Evolutionary conservation across 1,140 invertebrate species (phyloP).

Genomic region (Anoplolepis gracilipes): DNA sequence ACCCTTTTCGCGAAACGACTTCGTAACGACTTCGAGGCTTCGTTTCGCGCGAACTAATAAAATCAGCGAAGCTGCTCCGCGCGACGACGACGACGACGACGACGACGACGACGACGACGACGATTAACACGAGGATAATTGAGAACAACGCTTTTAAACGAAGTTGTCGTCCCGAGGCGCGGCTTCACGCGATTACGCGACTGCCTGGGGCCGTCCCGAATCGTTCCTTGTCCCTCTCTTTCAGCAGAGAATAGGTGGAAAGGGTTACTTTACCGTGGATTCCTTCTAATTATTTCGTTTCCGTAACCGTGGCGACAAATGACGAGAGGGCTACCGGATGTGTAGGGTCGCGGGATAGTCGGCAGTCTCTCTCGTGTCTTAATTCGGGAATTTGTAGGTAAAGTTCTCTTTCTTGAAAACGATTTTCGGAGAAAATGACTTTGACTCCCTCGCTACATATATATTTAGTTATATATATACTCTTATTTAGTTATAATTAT

Average conservation of each 20-base stretch:
- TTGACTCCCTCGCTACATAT: not conserved
- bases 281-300: conserved; percentile 67
- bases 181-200: conserved; percentile 60
- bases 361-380: conserved; percentile 14
- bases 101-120: conserved; percentile 44
- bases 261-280: conserved; percentile 25
- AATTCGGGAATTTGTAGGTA: conserved; percentile 20
- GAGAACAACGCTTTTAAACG: conserved; percentile 60
- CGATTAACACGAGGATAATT: conserved; percentile 65
- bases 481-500: not conserved
- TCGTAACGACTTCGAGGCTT: conserved; percentile 43
- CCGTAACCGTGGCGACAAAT: conserved; percentile 60
- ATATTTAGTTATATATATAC: too few species aligned
- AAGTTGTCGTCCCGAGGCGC: conserved; percentile 51
- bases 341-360: not conserved
- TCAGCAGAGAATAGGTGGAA: conserved; percentile 43
- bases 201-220: conserved; percentile 22
- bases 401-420: conserved; percentile 9
- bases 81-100: conserved; percentile 45
- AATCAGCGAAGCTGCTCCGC: conserved; percentile 20
- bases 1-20: conserved; percentile 43
- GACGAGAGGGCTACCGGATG: not conserved
- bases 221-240: conserved; percentile 34
- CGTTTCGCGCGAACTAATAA: conserved; percentile 55
- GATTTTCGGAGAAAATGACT: not conserved